Conservation (phyloP, 2,888 invertebrate species). For the Pyrrhosoma nymphula region DNA sequence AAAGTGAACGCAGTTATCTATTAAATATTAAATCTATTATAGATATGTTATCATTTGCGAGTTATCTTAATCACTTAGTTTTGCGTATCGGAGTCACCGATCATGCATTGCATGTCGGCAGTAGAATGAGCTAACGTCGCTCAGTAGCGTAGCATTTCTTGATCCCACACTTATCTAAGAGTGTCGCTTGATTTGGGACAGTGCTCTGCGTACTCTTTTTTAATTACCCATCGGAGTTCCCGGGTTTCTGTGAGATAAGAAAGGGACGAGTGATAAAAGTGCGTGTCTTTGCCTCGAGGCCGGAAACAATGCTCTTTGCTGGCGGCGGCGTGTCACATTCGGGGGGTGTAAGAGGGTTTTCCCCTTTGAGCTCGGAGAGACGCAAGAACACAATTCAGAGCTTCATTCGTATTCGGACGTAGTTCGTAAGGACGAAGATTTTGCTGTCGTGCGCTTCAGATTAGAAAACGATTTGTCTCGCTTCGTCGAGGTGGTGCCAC, state of each 20-base stretch:
- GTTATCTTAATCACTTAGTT: too few relatives aligned
- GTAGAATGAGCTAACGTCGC: not conserved
- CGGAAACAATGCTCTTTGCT: not conserved
- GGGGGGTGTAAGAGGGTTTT: not conserved
- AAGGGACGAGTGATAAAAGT: not conserved
- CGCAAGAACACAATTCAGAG: not conserved
- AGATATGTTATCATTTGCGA: too few relatives aligned
- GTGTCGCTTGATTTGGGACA: constrained; percentile 1
- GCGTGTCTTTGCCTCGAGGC: not conserved
- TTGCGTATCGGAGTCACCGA: too few relatives aligned
- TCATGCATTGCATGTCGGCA: not conserved
- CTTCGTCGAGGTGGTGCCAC: too few relatives aligned
- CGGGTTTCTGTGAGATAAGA: not conserved
- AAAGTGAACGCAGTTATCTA: too few relatives aligned
- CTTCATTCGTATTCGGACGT: too few relatives aligned
- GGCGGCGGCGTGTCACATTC: not conserved
- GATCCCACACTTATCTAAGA: not conserved
- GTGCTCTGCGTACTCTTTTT: not conserved
- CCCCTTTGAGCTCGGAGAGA: not conserved
- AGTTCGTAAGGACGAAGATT: too few relatives aligned
- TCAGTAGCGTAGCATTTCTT: not conserved
- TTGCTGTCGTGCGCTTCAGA: too few relatives aligned
- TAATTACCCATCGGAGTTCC: constrained; percentile 33
- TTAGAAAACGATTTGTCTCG: too few relatives aligned
- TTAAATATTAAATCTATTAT: too few relatives aligned